Evolutionary conservation across 2,113 vertebrate species (phyloP).

Genomic region (Dipodomys merriami): DNA sequence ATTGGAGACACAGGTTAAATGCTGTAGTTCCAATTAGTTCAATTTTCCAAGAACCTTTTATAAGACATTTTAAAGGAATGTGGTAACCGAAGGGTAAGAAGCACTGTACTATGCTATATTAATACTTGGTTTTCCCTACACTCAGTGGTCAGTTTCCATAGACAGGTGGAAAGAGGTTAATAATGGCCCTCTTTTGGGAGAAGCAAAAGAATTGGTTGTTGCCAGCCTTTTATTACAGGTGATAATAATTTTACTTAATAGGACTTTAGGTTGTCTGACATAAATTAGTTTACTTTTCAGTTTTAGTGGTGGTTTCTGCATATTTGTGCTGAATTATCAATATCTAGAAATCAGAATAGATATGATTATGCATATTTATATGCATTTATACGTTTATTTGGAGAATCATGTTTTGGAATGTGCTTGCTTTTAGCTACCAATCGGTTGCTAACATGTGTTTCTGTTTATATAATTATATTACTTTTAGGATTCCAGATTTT

Average conservation of each 20-base stretch:
- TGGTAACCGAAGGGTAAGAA: not conserved
- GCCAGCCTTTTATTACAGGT: not conserved
- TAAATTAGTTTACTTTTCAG: slow-evolving; percentile 10
- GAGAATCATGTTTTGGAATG: not conserved
- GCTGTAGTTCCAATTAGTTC: not conserved
- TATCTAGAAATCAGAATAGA: not conserved
- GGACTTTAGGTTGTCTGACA: not conserved
- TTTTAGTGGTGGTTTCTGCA: slow-evolving; percentile 21
- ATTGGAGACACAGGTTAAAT: not conserved
- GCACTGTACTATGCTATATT: not conserved
- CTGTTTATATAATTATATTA: slow-evolving; percentile 7
- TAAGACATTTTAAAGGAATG: slow-evolving; percentile 32
- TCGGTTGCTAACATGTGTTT: slow-evolving; percentile 36
- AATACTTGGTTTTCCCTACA: not conserved
- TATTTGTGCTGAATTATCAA: slow-evolving; percentile 1
- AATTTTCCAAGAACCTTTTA: slow-evolving; percentile 24
- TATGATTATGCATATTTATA: not conserved
- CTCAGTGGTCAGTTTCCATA: not conserved
- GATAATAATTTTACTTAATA: not conserved
- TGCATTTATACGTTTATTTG: not conserved
- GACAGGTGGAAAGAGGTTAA: not conserved
- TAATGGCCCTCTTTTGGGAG: no score
- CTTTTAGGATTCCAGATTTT: slow-evolving; percentile 58
- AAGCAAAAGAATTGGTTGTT: not conserved
- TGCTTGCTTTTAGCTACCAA: slow-evolving; percentile 24